phyloP scores from a whole-genome alignment of 2,113 vertebrate species.

The Dissostichus mawsoni region DNA sequence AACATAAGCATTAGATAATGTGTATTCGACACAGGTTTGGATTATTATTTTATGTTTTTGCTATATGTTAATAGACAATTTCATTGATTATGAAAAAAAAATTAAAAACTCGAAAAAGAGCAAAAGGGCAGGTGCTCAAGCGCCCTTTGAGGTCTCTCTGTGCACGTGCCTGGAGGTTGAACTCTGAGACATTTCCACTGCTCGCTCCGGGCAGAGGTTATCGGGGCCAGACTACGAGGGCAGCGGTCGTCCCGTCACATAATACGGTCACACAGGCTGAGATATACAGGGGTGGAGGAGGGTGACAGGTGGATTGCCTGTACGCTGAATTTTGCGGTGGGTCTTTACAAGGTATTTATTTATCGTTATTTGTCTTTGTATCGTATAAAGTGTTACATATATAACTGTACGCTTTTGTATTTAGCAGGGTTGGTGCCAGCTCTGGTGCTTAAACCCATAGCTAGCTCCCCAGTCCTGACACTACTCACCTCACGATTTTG shows the following conservation, averaged over 20 bases:
- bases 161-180: background rate
- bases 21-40: too few relatives aligned
- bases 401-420: background rate
- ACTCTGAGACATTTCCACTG: background rate
- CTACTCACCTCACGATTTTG: conserved; percentile 91
- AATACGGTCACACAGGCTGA: background rate
- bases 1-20: too few relatives aligned
- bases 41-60: too few relatives aligned
- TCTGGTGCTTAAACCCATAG: conserved; percentile 27
- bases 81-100: too few relatives aligned
- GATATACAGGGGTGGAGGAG: background rate
- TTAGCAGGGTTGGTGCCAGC: conserved; percentile 7
- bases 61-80: too few relatives aligned
- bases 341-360: background rate
- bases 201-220: background rate
- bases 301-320: background rate
- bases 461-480: conserved; percentile 50
- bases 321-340: background rate
- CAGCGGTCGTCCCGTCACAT: background rate
- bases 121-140: too few relatives aligned
- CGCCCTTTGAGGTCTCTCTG: too few relatives aligned
- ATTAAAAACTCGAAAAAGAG: too few relatives aligned
- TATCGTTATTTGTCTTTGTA: background rate
- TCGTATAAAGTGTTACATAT: too few relatives aligned
- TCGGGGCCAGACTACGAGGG: background rate